These are phyloP conservation scores for Venturia canescens DNA, from an alignment of 1,140 invertebrate species.

Conservation along the genomic window DNA sequence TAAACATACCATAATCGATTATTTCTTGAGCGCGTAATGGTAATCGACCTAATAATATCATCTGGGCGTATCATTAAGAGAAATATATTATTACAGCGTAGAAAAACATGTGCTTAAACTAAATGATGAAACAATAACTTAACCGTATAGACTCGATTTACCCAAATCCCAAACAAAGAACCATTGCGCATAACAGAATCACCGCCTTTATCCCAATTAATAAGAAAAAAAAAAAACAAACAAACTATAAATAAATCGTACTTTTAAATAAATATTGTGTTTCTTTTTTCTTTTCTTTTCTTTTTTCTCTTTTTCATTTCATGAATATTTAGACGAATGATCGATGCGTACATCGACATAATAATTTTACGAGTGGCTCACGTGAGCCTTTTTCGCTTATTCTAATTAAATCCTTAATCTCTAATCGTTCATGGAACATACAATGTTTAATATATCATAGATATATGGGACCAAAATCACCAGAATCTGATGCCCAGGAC, in stretches of 20 bases:
- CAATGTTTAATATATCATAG: slow-evolving; percentile 94
- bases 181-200: background rate
- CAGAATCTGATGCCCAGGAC: slow-evolving; percentile 80
- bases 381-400: slow-evolving; percentile 63
- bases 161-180: slow-evolving; percentile 18
- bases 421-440: slow-evolving; percentile 94
- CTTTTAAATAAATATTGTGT: slow-evolving; percentile 36
- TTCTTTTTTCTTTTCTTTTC: background rate
- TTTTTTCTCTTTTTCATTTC: slow-evolving; percentile 44
- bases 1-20: background rate
- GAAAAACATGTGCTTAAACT: slow-evolving; percentile 10
- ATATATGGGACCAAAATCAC: slow-evolving; percentile 94
- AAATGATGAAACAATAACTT: slow-evolving; percentile 26
- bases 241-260: slow-evolving; percentile 59
- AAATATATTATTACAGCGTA: slow-evolving; percentile 8
- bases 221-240: slow-evolving; percentile 34
- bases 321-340: slow-evolving; percentile 38
- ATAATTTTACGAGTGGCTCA: slow-evolving; percentile 61
- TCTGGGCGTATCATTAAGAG: slow-evolving; percentile 5
- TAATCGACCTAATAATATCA: too few species aligned
- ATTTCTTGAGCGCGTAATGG: background rate
- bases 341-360: slow-evolving; percentile 10
- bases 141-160: background rate
- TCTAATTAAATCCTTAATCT: slow-evolving; percentile 51
- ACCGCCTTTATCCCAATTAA: slow-evolving; percentile 7